Evolutionary conservation across 1,140 invertebrate genomes (phyloP).

Genomic region (Plodia interpunctella): DNA sequence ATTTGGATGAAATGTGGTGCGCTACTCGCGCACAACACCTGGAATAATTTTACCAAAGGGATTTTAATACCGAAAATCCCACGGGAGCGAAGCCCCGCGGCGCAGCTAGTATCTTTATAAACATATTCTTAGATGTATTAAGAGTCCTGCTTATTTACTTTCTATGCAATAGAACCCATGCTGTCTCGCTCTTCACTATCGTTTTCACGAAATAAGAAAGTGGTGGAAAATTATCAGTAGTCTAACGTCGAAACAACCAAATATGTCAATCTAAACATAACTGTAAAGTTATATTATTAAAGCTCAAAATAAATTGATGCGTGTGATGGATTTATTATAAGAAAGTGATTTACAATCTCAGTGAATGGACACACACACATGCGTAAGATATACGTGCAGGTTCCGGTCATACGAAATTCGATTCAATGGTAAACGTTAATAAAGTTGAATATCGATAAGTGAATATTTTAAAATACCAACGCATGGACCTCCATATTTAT

Average conservation of each 20-base stretch:
- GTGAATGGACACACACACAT: neutral
- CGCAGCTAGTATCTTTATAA: neutral
- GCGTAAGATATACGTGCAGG: neutral
- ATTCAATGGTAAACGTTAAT: neutral
- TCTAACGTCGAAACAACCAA: neutral
- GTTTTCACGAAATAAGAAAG: constrained; percentile 6
- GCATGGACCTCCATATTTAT: neutral
- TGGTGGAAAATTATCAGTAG: neutral
- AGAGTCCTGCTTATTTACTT: neutral
- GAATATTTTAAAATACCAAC: neutral
- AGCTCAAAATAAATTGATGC: neutral
- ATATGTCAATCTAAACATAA: neutral
- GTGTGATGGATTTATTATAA: neutral
- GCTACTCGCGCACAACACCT: too few relatives aligned
- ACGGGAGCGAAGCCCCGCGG: too few relatives aligned
- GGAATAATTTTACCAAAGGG: too few relatives aligned
- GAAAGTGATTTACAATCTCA: neutral
- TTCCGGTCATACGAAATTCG: neutral
- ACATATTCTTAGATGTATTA: neutral
- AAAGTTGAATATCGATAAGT: neutral
- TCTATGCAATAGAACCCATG: neutral
- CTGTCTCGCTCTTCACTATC: neutral
- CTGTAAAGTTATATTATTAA: neutral
- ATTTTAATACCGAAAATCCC: too few relatives aligned
- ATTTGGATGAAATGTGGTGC: too few relatives aligned